Evolutionary conservation across 2,113 vertebrate genomes (phyloP).

Genomic region (Albula glossodonta): DNA sequence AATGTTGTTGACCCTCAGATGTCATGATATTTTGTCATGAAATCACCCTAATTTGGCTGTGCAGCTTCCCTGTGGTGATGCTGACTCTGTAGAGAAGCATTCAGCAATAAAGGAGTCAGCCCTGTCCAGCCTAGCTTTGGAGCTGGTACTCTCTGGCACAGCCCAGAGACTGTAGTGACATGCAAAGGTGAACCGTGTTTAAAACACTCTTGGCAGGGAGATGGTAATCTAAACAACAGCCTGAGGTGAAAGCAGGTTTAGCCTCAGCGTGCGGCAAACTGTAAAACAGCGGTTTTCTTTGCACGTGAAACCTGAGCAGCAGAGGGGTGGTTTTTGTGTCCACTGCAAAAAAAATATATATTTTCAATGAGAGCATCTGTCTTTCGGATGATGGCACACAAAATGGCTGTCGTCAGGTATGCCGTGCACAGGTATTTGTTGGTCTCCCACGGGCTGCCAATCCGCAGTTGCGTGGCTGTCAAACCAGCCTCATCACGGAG

Average conservation of each 20-base stretch:
- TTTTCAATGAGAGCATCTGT: background rate
- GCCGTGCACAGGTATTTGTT: too few species aligned
- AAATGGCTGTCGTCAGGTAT: conserved; percentile 47
- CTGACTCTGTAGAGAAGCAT: background rate
- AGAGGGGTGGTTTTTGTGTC: background rate
- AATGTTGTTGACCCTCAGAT: too few species aligned
- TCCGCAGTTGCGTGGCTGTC: conserved; percentile 48
- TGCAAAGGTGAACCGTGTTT: background rate
- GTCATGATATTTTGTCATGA: too few species aligned
- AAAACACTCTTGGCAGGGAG: background rate
- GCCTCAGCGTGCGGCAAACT: background rate
- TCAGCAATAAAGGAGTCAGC: background rate
- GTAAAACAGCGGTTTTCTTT: background rate
- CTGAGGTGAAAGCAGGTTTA: background rate
- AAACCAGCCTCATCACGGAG: conserved; percentile 63
- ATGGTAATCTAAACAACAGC: background rate
- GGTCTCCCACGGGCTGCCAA: background rate
- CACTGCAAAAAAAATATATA: too few species aligned
- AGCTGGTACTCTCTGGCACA: background rate
- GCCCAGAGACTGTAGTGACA: background rate
- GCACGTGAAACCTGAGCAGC: background rate
- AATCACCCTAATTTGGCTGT: background rate
- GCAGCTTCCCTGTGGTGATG: background rate
- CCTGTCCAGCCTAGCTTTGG: background rate
- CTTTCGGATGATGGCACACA: background rate